Evolutionary conservation across 2,113 vertebrate genomes (phyloP).

Genomic region (Falcunculus frontatus): DNA sequence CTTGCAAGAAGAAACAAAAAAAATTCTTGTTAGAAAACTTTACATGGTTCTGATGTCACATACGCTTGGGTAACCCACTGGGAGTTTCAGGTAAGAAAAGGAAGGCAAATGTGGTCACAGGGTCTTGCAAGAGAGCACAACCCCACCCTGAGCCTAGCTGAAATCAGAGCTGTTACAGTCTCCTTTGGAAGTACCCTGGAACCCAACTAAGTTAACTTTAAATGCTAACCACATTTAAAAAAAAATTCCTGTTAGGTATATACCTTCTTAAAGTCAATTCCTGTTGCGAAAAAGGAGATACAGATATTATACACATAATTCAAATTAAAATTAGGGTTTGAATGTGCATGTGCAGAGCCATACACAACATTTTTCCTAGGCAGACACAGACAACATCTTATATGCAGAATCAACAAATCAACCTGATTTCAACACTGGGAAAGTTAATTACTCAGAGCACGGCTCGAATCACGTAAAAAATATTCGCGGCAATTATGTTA

Average conservation of each 20-base stretch:
- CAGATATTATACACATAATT: neutral
- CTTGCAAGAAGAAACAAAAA: neutral
- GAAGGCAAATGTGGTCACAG: neutral
- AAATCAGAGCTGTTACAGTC: neutral
- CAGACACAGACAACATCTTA: neutral
- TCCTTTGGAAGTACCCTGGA: neutral
- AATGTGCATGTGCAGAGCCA: neutral
- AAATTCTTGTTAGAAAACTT: neutral
- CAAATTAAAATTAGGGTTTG: slow-evolving; percentile 17
- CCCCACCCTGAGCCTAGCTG: neutral
- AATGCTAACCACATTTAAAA: neutral
- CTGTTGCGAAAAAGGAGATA: neutral
- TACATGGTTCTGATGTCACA: neutral
- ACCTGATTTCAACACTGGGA: slow-evolving; percentile 19
- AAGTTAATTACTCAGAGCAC: neutral
- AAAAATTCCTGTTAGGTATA: neutral
- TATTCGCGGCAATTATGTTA: neutral
- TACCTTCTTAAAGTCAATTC: neutral
- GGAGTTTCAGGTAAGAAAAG: neutral
- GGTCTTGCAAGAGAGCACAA: neutral
- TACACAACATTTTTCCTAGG: neutral
- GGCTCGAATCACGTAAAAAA: neutral
- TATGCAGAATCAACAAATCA: slow-evolving; percentile 31
- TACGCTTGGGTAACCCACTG: neutral
- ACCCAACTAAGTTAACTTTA: neutral